Evolutionary conservation across 37 sponge, comb jelly and placozoan genomes (phyloP).

Genomic region (Eunapius fragilis): DNA sequence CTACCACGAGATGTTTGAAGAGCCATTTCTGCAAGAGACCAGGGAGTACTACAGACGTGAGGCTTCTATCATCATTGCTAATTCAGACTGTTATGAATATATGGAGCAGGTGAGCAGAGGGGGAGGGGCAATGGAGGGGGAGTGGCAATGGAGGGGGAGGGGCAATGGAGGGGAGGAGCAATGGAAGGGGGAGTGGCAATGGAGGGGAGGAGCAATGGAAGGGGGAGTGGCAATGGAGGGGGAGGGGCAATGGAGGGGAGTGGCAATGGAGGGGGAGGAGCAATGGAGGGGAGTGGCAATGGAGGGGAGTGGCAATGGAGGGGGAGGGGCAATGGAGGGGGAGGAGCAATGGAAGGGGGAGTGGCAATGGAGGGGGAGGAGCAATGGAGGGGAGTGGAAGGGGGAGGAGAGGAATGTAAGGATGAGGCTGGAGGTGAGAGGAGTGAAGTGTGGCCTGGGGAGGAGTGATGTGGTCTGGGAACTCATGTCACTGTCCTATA

Average conservation of each 20-base stretch:
- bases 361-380: not conserved
- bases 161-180: too few relatives aligned
- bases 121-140: not conserved
- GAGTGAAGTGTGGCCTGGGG: not conserved
- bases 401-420: slow-evolving; percentile 1
- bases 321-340: not conserved
- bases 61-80: slow-evolving; percentile 31
- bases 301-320: too few relatives aligned
- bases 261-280: too few relatives aligned
- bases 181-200: too few relatives aligned
- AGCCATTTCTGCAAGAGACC: slow-evolving; percentile 46
- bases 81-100: slow-evolving; percentile 45
- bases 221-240: too few relatives aligned
- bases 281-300: too few relatives aligned
- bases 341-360: not conserved
- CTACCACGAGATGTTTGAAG: slow-evolving; percentile 63
- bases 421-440: not conserved
- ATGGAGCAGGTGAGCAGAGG: slow-evolving; percentile 14
- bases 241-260: too few relatives aligned
- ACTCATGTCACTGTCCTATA: not conserved
- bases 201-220: too few relatives aligned
- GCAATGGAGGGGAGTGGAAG: not conserved
- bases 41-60: slow-evolving; percentile 35
- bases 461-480: not conserved
- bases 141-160: not conserved